Base-by-base conservation (phyloP, 2,888 invertebrate genomes). In the Callyntrura guangdongensis region DNA sequence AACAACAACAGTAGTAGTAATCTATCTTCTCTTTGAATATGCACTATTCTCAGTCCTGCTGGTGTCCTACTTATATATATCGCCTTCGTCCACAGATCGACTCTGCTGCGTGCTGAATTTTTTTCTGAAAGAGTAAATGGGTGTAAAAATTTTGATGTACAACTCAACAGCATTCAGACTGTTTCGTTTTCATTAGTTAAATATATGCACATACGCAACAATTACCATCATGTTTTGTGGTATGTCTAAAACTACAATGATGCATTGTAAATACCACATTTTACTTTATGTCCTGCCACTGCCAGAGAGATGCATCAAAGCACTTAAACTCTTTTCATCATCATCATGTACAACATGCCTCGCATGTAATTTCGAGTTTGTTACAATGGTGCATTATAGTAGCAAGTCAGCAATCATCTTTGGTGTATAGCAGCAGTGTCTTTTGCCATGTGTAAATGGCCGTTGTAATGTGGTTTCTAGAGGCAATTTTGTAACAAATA, bases 371-470 rank as follows among this genome's bases (percentile, higher is more conserved):
- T 67, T 14, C 2, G 36, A 47, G 8, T 20, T 45, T 45, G 69
- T 45, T 45, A 67, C n/a, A 69, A 17, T 45, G 17, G 69, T 17
- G 17, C 72, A 74, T 74, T 17, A 22, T 79, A 47, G 81, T 45
- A 82, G 81, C 59, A 45, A 59, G 64, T 45, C 20, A 64, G 64
- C 59, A 45, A 47, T 81, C 36, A 81, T 47, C 72, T 47, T 20
- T 45, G 72, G 36, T n/a, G n/a, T n/a, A n/a, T n/a, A 36, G 36
- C 36, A 36, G 36, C 36, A 36, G 36, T 9, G 77, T 77, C 61
- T 77, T 20, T 64, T 74, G 49, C 47, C 86, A 86, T 86, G 86
- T 86, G 86, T 77, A 86, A 86, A 77, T 86, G 27, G 53, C n/a
- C 64, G 53, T 61, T 59, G 64, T 86, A 74, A 59, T 74, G 86